Conservation (phyloP, 2,888 invertebrate genomes). For the Gymnocheta viridis region DNA sequence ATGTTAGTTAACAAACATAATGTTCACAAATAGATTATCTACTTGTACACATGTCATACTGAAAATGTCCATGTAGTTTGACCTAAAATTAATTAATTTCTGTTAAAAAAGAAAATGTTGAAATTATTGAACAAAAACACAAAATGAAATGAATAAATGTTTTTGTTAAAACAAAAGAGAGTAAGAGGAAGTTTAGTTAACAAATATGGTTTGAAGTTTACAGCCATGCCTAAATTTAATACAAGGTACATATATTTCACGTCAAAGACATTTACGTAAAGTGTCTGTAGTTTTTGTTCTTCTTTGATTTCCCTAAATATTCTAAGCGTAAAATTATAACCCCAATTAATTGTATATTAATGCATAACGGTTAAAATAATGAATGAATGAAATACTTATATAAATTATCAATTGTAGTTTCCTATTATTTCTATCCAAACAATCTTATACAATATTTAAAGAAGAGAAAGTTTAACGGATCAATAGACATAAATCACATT, state of each 20-base stretch:
- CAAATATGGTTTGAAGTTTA: conserved; percentile 27
- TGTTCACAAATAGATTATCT: conserved; percentile 42
- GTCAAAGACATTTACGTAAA: conserved; percentile 17
- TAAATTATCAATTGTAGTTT: conserved; percentile 1
- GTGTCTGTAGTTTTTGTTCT: background rate
- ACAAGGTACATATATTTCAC: background rate
- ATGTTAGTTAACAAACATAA: conserved; percentile 20
- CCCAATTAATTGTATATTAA: conserved; percentile 13
- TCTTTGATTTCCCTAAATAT: background rate
- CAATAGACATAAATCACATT: conserved; percentile 48
- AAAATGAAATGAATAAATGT: background rate
- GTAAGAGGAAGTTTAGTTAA: conserved; percentile 35
- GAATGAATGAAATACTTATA: background rate
- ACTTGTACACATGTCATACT: conserved; percentile 16
- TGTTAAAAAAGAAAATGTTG: conserved; percentile 10
- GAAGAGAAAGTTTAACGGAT: conserved; percentile 56
- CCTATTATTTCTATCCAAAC: background rate
- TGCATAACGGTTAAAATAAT: conserved; percentile 28
- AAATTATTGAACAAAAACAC: conserved; percentile 11
- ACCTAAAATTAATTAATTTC: conserved; percentile 48
- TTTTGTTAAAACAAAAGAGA: background rate
- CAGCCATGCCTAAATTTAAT: background rate
- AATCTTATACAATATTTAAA: conserved; percentile 2
- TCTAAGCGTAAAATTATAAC: conserved; percentile 16
- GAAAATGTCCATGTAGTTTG: conserved; percentile 28